These are phyloP conservation scores for Philonicus albiceps DNA, from an alignment of 2,888 invertebrate species.

Conservation along the genomic window DNA sequence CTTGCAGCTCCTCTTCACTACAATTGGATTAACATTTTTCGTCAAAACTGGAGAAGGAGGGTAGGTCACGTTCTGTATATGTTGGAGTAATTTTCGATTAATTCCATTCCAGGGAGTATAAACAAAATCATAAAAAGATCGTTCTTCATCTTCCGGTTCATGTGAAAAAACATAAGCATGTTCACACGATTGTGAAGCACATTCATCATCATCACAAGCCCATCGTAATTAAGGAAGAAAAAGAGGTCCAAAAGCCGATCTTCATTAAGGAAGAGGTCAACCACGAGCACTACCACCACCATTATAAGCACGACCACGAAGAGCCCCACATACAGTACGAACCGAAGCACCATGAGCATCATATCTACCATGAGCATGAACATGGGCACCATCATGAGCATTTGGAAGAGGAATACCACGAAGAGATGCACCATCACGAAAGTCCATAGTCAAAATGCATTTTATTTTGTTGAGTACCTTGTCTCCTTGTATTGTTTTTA, in stretches of 20 bases:
- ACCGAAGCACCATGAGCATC: not conserved
- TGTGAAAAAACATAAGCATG: slow-evolving; percentile 62
- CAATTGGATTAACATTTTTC: not conserved
- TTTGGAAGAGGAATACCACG: slow-evolving; percentile 5
- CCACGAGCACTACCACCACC: slow-evolving; percentile 61
- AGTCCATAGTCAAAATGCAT: not conserved
- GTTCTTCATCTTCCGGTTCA: slow-evolving; percentile 61
- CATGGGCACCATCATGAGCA: not conserved
- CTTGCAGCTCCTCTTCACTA: not conserved
- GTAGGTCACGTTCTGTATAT: not conserved
- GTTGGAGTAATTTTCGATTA: not conserved
- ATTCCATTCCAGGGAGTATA: slow-evolving; percentile 48
- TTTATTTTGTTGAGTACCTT: not conserved
- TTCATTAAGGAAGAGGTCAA: slow-evolving; percentile 56
- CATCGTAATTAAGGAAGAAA: slow-evolving; percentile 62
- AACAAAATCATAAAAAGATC: slow-evolving; percentile 60
- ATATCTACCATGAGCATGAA: not conserved
- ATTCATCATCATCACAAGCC: slow-evolving; percentile 64
- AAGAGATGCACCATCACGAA: not conserved
- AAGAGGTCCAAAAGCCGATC: slow-evolving; percentile 60
- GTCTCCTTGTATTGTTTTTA: not conserved
- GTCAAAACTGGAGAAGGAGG: not conserved
- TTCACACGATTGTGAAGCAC: slow-evolving; percentile 61
- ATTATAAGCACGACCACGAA: slow-evolving; percentile 51
- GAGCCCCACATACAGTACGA: not conserved